phyloP scores from a whole-genome alignment of 2,797 vertebrate species.

The Scolopax bukidnonensis region DNA sequence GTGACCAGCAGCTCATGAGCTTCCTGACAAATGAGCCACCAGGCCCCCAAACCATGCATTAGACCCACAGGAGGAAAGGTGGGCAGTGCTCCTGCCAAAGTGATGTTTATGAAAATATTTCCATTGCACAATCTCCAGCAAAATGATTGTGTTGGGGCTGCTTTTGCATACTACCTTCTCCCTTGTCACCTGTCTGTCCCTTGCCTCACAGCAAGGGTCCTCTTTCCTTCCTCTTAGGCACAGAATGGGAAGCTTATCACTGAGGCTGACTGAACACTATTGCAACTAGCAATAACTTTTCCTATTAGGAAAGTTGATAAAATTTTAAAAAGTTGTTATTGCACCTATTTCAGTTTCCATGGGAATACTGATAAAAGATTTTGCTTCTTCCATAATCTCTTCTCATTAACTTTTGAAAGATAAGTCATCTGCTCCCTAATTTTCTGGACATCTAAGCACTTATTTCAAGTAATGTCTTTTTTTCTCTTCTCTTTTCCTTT shows the following conservation, averaged over 20 bases:
- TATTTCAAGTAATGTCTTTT: not conserved
- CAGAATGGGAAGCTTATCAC: not conserved
- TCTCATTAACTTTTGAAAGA: conserved; percentile 4
- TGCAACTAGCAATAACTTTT: not conserved
- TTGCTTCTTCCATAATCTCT: conserved; percentile 13
- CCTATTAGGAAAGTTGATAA: not conserved
- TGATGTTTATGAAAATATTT: not conserved
- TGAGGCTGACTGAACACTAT: not conserved
- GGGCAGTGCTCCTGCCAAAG: not conserved
- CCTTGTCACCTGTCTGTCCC: not conserved
- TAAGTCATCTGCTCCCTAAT: conserved; percentile 23
- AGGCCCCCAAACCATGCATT: not conserved
- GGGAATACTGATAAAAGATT: conserved; percentile 9
- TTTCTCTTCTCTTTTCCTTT: not conserved
- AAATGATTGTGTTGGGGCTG: not conserved
- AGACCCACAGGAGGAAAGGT: not conserved
- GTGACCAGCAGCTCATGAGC: not conserved
- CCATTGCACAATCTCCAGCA: not conserved
- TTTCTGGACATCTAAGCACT: not conserved
- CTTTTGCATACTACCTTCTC: not conserved
- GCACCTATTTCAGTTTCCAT: conserved; percentile 23
- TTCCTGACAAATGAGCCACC: not conserved
- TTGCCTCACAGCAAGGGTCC: not conserved
- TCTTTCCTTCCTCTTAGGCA: not conserved
- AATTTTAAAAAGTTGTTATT: conserved; percentile 15